Evolutionary conservation across 2,797 vertebrate genomes (phyloP).

Genomic region (Lutjanus argentimaculatus): DNA sequence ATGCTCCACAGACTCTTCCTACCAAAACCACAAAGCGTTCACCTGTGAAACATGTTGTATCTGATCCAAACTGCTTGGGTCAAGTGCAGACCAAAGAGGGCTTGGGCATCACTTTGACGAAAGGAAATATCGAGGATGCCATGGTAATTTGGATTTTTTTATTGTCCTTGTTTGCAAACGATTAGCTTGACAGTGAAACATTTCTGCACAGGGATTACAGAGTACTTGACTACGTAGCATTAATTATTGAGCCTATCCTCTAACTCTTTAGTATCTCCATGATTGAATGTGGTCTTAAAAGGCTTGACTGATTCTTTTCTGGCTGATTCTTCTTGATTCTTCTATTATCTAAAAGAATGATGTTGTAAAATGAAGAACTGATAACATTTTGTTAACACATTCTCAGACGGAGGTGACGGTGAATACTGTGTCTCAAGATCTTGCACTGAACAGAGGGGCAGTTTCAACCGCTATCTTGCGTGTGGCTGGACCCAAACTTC

Average conservation of each 20-base stretch:
- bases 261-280: not conserved
- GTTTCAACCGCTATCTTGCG: constrained; percentile 87
- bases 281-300: not conserved
- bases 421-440: constrained; percentile 83
- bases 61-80: constrained; percentile 29
- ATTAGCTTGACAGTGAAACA: not conserved
- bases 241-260: not conserved
- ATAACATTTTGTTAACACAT: not conserved
- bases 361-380: constrained; percentile 3
- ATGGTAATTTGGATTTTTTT: constrained; percentile 79
- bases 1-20: not conserved
- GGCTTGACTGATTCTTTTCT: not conserved
- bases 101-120: constrained; percentile 81
- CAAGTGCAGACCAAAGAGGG: constrained; percentile 85
- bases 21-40: not conserved
- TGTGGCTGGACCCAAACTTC: constrained; percentile 87
- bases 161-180: not conserved
- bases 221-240: not conserved
- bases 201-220: not conserved
- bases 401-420: constrained; percentile 88
- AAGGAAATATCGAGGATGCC: constrained; percentile 84
- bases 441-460: constrained; percentile 82
- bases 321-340: not conserved
- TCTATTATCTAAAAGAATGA: not conserved
- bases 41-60: not conserved